phyloP scores from a whole-genome alignment of 92 coral and sea anemone species.

The Siderastrea siderea region DNA sequence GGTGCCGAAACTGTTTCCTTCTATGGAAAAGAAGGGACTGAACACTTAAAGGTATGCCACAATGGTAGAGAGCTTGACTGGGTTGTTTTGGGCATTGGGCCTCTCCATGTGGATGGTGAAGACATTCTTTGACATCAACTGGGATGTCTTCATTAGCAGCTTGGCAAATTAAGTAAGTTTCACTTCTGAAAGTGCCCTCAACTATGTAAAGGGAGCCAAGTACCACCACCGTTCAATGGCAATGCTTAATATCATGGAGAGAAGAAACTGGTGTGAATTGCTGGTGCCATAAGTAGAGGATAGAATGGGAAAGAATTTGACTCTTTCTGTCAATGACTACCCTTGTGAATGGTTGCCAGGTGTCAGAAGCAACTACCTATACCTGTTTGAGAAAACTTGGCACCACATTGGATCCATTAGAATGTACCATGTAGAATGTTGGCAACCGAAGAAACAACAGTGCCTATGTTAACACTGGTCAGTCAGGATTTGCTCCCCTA shows the following conservation, averaged over 20 bases:
- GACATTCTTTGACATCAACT: constrained; percentile 13
- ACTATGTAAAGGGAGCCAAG: constrained; percentile 12
- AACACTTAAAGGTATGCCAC: constrained; percentile 9
- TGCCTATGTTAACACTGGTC: constrained; percentile 1
- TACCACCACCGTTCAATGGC: constrained; percentile 48
- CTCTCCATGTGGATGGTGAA: constrained; percentile 39
- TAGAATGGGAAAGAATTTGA: not conserved
- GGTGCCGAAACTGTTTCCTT: not conserved
- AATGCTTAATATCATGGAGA: constrained; percentile 5
- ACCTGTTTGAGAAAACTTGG: constrained; percentile 2
- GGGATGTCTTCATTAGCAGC: constrained; percentile 9
- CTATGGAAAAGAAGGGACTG: constrained; percentile 12
- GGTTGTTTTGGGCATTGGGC: constrained; percentile 31
- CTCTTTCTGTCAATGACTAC: constrained; percentile 41
- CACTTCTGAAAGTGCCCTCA: constrained; percentile 13
- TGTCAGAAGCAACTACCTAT: constrained; percentile 6
- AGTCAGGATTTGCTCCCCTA: constrained; percentile 13
- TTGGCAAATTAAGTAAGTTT: constrained; percentile 41
- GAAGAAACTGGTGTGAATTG: constrained; percentile 19
- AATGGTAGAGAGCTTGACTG: constrained; percentile 20
- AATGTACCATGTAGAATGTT: constrained; percentile 14
- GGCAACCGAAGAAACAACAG: constrained; percentile 25
- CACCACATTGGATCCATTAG: not conserved
- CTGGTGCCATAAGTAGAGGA: constrained; percentile 36
- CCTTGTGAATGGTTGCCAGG: constrained; percentile 9